These are phyloP conservation scores for Lepidocolaptes lacrymiger DNA, from an alignment of 2,797 vertebrate species.

Conservation along the genomic window DNA sequence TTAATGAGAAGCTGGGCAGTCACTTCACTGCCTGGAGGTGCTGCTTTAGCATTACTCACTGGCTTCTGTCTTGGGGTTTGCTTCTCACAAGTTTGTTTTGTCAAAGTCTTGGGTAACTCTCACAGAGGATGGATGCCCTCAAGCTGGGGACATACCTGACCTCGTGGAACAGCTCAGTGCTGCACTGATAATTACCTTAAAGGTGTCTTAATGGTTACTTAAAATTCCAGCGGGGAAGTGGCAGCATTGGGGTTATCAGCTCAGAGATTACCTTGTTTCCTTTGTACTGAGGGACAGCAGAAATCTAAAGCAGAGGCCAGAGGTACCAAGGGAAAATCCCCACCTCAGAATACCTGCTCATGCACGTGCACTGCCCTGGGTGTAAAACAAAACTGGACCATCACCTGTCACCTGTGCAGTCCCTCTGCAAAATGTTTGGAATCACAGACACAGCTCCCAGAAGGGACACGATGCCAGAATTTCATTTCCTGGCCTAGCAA, in stretches of 20 bases:
- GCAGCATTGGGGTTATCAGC: neutral
- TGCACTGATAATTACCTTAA: neutral
- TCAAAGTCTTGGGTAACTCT: neutral
- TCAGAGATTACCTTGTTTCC: neutral
- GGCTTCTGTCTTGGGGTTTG: neutral
- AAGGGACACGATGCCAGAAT: neutral
- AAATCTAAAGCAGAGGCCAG: neutral
- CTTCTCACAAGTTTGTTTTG: neutral
- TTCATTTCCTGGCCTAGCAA: neutral
- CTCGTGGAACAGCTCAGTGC: neutral
- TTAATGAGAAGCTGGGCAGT: neutral
- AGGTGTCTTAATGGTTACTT: constrained; percentile 26
- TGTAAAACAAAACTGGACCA: neutral
- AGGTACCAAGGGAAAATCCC: neutral
- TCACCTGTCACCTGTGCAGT: neutral
- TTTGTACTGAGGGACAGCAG: neutral
- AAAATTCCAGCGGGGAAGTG: constrained; percentile 41
- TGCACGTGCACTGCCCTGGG: neutral
- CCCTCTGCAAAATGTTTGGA: neutral
- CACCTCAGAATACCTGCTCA: neutral
- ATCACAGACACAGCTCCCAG: neutral
- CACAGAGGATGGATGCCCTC: neutral
- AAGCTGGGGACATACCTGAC: neutral
- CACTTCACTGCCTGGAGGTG: neutral
- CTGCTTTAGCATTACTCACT: neutral